These are phyloP conservation scores for Agrochola macilenta DNA, from an alignment of 2,888 invertebrate species.

Conservation along the genomic window DNA sequence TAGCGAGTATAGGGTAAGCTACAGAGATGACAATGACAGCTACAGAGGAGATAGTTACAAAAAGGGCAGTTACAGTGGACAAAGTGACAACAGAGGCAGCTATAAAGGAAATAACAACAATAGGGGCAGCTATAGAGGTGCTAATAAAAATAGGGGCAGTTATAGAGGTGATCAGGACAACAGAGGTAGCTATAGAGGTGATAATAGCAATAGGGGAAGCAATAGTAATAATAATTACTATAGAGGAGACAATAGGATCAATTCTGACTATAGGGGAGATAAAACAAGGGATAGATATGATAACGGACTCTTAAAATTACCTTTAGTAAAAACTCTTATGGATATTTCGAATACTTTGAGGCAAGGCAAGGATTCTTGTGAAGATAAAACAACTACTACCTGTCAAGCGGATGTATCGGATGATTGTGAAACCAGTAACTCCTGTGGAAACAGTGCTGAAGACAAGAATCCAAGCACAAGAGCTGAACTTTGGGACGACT, in stretches of 20 bases:
- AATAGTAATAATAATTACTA: constrained; percentile 8
- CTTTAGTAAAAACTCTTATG: constrained; percentile 53
- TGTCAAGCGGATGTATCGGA: background rate
- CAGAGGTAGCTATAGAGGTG: background rate
- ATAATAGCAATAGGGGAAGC: constrained; percentile 1
- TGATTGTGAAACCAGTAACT: background rate
- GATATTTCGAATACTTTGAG: constrained; percentile 45
- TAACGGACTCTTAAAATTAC: constrained; percentile 23
- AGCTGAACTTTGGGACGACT: constrained; percentile 27
- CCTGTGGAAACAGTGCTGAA: constrained; percentile 7
- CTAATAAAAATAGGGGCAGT: background rate
- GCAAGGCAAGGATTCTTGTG: constrained; percentile 47
- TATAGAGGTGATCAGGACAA: background rate
- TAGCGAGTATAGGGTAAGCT: too few species aligned
- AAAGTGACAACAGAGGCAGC: background rate
- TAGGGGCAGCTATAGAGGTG: too few species aligned
- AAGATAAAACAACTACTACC: constrained; percentile 27
- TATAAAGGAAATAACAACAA: background rate
- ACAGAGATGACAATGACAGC: background rate
- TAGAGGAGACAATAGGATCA: constrained; percentile 9
- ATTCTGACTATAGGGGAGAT: constrained; percentile 3
- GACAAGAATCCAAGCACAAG: constrained; percentile 46
- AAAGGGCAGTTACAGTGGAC: background rate
- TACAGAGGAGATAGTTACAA: background rate
- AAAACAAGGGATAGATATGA: constrained; percentile 19